phyloP scores from a whole-genome alignment of 1,140 invertebrate species.

The Drosophila sp. region DNA sequence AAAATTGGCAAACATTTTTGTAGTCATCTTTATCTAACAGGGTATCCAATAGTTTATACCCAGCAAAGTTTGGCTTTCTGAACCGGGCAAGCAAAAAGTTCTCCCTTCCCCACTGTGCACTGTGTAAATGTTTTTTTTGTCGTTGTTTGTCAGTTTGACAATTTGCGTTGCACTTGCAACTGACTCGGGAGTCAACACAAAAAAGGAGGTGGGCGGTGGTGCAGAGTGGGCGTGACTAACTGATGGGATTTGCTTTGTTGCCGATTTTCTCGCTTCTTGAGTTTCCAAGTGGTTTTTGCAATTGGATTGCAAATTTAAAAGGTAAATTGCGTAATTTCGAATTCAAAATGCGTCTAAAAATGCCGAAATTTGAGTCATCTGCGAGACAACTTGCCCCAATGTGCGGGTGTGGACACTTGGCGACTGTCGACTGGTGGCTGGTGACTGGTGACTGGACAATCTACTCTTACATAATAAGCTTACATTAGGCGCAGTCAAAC shows the following conservation, averaged over 20 bases:
- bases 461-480: conserved; percentile 30
- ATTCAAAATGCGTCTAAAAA: neutral
- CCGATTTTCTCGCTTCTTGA: conserved; percentile 24
- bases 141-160: conserved; percentile 53
- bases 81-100: conserved; percentile 43
- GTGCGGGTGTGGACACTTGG: conserved; percentile 16
- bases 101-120: conserved; percentile 40
- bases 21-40: neutral
- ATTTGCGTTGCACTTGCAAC: conserved; percentile 60
- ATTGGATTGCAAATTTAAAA: conserved; percentile 47
- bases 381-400: neutral
- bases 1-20: no score
- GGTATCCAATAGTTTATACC: conserved; percentile 1
- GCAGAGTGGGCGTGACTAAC: conserved; percentile 24
- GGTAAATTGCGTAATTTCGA: neutral
- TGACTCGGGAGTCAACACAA: conserved; percentile 27
- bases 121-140: conserved; percentile 64
- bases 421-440: no score
- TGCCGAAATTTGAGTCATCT: neutral
- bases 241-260: conserved; percentile 47
- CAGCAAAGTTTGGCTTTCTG: neutral
- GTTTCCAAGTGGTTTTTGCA: conserved; percentile 51
- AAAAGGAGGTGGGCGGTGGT: neutral
- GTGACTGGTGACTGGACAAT: no score
- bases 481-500: conserved; percentile 9